phyloP scores from a whole-genome alignment of 2,888 invertebrate species.

The Acronicta alni region DNA sequence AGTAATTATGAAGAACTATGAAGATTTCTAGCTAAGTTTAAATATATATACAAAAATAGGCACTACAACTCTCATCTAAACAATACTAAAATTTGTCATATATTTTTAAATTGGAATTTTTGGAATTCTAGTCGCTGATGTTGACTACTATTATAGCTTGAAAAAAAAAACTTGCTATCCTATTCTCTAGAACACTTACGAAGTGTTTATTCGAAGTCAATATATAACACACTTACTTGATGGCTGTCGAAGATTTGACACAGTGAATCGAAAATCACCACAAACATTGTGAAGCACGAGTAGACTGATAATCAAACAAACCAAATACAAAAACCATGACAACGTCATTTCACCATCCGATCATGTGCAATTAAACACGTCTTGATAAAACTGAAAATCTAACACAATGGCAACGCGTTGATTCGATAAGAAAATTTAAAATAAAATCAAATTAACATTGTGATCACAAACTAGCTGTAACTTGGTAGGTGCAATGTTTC shows the following conservation, averaged over 20 bases:
- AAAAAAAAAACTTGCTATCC: too few species aligned
- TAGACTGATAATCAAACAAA: conserved; percentile 14
- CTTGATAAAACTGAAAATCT: conserved; percentile 5
- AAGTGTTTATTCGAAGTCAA: neutral
- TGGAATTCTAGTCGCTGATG: too few species aligned
- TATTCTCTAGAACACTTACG: too few species aligned
- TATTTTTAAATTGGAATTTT: too few species aligned
- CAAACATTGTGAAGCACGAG: conserved; percentile 7
- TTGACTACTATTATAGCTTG: too few species aligned
- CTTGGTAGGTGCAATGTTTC: neutral
- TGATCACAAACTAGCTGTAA: conserved; percentile 8
- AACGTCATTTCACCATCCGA: conserved; percentile 14
- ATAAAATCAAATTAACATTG: conserved; percentile 29
- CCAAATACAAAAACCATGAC: conserved; percentile 12
- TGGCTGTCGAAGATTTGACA: neutral
- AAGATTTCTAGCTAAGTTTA: too few species aligned
- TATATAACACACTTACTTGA: conserved; percentile 16
- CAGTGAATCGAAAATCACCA: neutral
- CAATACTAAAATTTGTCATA: too few species aligned
- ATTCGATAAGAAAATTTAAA: conserved; percentile 28
- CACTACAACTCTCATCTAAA: too few species aligned
- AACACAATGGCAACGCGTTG: conserved; percentile 8
- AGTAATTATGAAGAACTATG: too few species aligned
- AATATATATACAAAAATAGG: too few species aligned
- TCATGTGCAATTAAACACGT: conserved; percentile 6